Base-by-base conservation (phyloP, 2,113 vertebrate species). In the Speoplatyrhinus poulsoni region DNA sequence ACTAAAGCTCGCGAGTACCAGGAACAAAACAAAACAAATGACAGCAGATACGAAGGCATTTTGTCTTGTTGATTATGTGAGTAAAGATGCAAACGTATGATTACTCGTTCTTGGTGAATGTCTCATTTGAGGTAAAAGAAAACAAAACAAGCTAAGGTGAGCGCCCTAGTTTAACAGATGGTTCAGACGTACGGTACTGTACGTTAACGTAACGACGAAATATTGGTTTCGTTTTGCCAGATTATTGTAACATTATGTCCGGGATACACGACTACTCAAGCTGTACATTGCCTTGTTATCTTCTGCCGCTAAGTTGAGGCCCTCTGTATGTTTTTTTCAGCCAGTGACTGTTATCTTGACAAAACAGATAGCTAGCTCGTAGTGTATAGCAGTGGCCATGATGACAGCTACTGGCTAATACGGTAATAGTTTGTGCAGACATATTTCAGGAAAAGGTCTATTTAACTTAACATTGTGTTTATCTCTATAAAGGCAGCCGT, bases 1-100 rank as follows among this genome's bases (percentile, higher is more conserved):
- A 26, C 19, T 5, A 4, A 0, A 53, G 54, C 80, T 84, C 69
- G 73, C 13, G 75, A 80, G 78, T 90, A 90, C 87, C 75, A 80
- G 82, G 77, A 90, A 83, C 4, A 84, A 79, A 85, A 85, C 65
- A 91, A 88, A 91, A 89, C 89, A 91, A 90, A 87, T 70, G 61
- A 69, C 83, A 85, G 75, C 62, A 69, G 82, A 81, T 9, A 48
- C 46, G 17, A n/a, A 1, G 54, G 69, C 9, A 6, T 33, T 46
- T 12, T 46, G 10, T 10, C 12, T 48, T 74, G 66, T 69, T 19
- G 13, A 67, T 6, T 0, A 73, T 57, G 17, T 72, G 8, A 56
- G 17, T 10, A 52, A 49, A 17, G 32, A 16, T 26, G 48, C 6
- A 11, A 13, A 50, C 33, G 32, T 16, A 12, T 46, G 16, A 56